These are phyloP conservation scores for Megalops cyprinoides DNA, from an alignment of 2,797 vertebrate species.

Conservation along the genomic window DNA sequence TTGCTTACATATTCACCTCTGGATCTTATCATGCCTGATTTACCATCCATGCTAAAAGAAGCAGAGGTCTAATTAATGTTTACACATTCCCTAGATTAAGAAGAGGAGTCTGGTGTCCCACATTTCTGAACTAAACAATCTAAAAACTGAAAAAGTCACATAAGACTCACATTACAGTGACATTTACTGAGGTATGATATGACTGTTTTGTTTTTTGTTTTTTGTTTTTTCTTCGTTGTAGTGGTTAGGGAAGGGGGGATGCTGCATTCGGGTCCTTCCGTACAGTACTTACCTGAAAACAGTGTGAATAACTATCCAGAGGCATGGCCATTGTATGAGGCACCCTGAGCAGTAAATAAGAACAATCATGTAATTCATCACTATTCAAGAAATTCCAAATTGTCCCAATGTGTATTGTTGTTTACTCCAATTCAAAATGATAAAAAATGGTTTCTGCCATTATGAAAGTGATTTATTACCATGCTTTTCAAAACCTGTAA, in stretches of 20 bases:
- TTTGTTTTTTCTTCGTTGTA: conserved; percentile 45
- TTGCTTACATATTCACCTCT: not conserved
- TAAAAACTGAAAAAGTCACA: not conserved
- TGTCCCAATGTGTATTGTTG: conserved; percentile 1
- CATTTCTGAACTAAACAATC: not conserved
- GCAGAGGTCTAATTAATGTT: not conserved
- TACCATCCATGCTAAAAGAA: not conserved
- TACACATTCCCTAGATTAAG: not conserved
- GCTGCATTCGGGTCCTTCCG: not conserved
- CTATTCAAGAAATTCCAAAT: conserved; percentile 21
- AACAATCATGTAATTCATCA: not conserved
- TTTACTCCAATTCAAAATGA: conserved; percentile 32
- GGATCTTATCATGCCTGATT: not conserved
- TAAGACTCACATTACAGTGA: not conserved
- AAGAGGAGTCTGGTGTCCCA: not conserved
- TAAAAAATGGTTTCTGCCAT: conserved; percentile 24
- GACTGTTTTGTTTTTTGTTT: conserved; percentile 30
- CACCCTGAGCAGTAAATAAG: not conserved
- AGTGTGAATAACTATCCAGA: not conserved
- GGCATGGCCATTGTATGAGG: not conserved
- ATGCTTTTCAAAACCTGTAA: conserved; percentile 43
- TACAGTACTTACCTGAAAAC: not conserved
- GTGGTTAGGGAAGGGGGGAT: conserved; percentile 5
- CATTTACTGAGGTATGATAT: not conserved
- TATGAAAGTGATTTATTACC: conserved; percentile 34